These are phyloP conservation scores for Blastobasis lacticolella DNA, from an alignment of 2,888 invertebrate genomes.

Conservation along the genomic window DNA sequence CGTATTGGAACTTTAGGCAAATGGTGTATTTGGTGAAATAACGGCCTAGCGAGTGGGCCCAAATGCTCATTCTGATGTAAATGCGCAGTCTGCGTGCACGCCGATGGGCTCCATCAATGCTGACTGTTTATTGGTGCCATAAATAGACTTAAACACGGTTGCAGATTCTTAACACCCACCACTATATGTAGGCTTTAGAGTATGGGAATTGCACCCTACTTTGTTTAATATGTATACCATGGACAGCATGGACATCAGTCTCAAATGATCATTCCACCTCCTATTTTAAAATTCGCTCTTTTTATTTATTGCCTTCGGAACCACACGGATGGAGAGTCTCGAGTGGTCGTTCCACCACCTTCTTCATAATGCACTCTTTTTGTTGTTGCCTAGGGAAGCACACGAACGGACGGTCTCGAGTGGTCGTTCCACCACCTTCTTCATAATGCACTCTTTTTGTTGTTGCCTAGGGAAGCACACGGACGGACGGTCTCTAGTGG, in stretches of 20 bases:
- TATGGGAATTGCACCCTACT: not conserved
- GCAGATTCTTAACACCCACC: not conserved
- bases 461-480: too few relatives aligned
- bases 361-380: too few relatives aligned
- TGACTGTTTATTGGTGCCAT: not conserved
- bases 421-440: too few relatives aligned
- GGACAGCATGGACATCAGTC: not conserved
- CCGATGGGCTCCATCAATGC: slow-evolving; percentile 3
- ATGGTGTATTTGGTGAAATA: slow-evolving; percentile 41
- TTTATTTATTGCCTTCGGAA: too few relatives aligned
- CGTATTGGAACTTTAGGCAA: slow-evolving; percentile 51
- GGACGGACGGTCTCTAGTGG: too few relatives aligned
- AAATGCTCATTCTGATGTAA: slow-evolving; percentile 47
- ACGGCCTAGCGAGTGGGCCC: slow-evolving; percentile 30
- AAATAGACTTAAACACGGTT: not conserved
- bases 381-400: too few relatives aligned
- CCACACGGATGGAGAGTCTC: too few relatives aligned
- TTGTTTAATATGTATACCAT: not conserved
- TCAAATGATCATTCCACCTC: not conserved
- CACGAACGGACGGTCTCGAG: too few relatives aligned
- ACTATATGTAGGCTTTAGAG: not conserved
- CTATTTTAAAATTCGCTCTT: too few relatives aligned
- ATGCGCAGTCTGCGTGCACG: slow-evolving; percentile 26
- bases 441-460: too few relatives aligned
- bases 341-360: too few relatives aligned